Evolutionary conservation across 1,140 invertebrate genomes (phyloP).

Genomic region (Cydia splendana): DNA sequence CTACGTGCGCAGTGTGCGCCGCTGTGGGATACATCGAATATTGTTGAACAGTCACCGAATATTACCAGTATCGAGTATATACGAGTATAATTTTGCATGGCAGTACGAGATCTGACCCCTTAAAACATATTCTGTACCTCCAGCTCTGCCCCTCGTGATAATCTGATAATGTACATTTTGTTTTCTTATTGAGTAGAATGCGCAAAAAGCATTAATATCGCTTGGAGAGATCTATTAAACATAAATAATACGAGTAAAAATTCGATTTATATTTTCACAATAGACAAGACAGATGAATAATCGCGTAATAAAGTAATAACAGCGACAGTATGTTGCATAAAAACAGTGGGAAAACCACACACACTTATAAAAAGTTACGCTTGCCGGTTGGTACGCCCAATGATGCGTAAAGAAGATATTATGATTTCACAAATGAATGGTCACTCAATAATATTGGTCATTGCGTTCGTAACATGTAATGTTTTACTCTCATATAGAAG

Average conservation of each 20-base stretch:
- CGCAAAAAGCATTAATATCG: too few species aligned
- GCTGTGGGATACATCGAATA: too few species aligned
- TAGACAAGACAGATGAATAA: not conserved
- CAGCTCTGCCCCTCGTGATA: too few species aligned
- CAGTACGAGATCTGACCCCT: too few species aligned
- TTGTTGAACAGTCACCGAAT: too few species aligned
- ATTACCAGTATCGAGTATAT: too few species aligned
- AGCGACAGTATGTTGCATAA: not conserved
- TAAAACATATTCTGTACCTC: too few species aligned
- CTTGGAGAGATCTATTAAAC: too few species aligned
- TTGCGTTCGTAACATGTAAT: not conserved
- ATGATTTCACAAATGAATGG: conserved; percentile 19
- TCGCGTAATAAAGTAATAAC: not conserved
- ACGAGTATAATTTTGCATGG: too few species aligned
- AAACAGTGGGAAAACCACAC: not conserved
- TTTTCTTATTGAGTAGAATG: too few species aligned
- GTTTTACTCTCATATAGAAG: not conserved
- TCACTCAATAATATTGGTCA: not conserved
- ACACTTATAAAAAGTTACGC: not conserved
- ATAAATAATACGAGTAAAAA: not conserved
- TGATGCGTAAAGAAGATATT: conserved; percentile 15
- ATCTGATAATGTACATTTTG: too few species aligned
- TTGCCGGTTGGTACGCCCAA: not conserved
- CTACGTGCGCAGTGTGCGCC: too few species aligned
- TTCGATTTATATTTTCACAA: not conserved